A percentile compares a stretch with the other conserved stretches of the same genome.
Conservation (phyloP, 1,140 invertebrate genomes). For the Dysdera silvatica region DNA sequence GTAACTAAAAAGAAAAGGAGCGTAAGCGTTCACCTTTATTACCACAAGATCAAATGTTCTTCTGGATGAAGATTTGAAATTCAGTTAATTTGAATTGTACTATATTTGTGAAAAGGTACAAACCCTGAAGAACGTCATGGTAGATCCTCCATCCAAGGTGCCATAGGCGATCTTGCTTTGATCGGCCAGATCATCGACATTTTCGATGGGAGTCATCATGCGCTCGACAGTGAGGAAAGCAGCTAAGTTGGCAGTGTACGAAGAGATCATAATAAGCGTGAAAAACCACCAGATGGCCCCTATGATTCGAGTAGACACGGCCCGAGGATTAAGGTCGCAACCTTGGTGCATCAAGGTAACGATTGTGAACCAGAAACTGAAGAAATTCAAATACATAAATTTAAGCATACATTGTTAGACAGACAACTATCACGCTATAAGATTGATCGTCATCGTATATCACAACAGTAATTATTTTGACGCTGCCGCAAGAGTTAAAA, state of each 20-base stretch:
- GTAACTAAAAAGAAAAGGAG: too few relatives aligned
- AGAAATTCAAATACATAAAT: too few relatives aligned
- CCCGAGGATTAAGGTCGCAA: slow-evolving; percentile 56
- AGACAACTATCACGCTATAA: too few relatives aligned
- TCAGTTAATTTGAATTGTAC: too few relatives aligned
- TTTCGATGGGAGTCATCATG: slow-evolving; percentile 94
- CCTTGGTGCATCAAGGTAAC: slow-evolving; percentile 48
- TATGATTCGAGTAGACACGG: slow-evolving; percentile 84
- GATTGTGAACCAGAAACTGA: slow-evolving; percentile 47
- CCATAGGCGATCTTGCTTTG: slow-evolving; percentile 92
- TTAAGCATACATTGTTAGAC: too few relatives aligned
- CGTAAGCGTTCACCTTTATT: too few relatives aligned
- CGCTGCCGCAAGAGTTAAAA: too few relatives aligned
- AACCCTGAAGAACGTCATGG: slow-evolving; percentile 93
- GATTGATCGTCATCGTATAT: too few relatives aligned
- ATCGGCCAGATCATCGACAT: slow-evolving; percentile 86
- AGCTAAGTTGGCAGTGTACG: slow-evolving; percentile 95
- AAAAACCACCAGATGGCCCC: slow-evolving; percentile 99
- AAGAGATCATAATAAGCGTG: slow-evolving; percentile 96
- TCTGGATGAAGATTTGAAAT: too few relatives aligned
- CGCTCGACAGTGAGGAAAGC: slow-evolving; percentile 95
- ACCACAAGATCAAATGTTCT: too few relatives aligned
- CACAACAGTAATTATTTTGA: too few relatives aligned
- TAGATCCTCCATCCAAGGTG: slow-evolving; percentile 81
- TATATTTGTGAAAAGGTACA: slow-evolving; percentile 43